phyloP scores from a whole-genome alignment of 2,888 invertebrate genomes.

The Tiphia femorata region DNA sequence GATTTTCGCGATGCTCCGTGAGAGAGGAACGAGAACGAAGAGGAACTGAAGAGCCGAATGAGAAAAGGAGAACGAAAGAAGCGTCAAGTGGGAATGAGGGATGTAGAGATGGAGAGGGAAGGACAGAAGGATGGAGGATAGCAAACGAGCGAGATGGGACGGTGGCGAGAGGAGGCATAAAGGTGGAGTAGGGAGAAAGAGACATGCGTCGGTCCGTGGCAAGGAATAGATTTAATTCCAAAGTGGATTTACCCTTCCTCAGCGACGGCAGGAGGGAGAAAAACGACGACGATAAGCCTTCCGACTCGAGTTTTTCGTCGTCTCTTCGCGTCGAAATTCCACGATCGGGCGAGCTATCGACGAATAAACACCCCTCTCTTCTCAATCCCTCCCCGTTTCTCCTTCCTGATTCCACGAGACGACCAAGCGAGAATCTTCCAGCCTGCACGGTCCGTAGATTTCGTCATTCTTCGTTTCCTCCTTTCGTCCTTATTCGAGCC shows the following conservation, averaged over 20 bases:
- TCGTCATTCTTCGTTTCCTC: constrained; percentile 11
- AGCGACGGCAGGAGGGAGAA: background rate
- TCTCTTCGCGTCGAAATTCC: constrained; percentile 32
- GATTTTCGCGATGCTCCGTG: constrained; percentile 24
- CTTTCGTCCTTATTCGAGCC: background rate
- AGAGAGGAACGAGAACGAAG: constrained; percentile 3
- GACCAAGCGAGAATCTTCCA: constrained; percentile 44
- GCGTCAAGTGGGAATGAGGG: background rate
- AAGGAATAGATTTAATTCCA: constrained; percentile 54
- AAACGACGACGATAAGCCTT: constrained; percentile 43
- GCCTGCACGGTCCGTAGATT: constrained; percentile 12
- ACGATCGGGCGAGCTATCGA: constrained; percentile 39
- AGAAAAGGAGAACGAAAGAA: constrained; percentile 4
- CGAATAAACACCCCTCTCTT: constrained; percentile 43
- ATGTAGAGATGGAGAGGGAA: background rate
- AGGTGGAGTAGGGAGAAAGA: background rate
- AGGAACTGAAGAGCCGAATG: constrained; percentile 1
- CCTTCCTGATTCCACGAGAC: constrained; percentile 40
- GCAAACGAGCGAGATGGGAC: background rate
- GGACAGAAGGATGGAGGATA: background rate
- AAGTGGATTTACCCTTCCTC: constrained; percentile 46
- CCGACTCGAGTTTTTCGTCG: constrained; percentile 30
- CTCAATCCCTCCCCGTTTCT: no score
- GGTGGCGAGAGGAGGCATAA: constrained; percentile 2
- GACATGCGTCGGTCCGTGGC: constrained; percentile 24